Conservation (phyloP, 2,797 vertebrate species). For the Hippoglossus hippoglossus region DNA sequence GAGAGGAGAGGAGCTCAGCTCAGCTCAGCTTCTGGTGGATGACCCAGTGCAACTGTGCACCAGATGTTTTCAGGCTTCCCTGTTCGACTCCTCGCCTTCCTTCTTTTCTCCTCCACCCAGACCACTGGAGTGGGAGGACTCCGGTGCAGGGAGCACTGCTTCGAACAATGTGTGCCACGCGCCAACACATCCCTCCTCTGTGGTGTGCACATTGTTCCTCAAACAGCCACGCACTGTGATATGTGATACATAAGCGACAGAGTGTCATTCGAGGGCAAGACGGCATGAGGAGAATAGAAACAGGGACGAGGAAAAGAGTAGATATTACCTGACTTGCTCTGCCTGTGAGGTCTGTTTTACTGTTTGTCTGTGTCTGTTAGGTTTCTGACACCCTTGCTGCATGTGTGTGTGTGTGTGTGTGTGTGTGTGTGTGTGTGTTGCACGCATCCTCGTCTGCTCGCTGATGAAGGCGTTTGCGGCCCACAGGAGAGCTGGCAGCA, state of each 20-base stretch:
- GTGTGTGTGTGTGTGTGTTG: slow-evolving; percentile 37
- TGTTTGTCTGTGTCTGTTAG: slow-evolving; percentile 75
- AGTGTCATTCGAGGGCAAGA: slow-evolving; percentile 57
- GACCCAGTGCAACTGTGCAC: slow-evolving; percentile 82
- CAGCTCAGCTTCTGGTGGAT: slow-evolving; percentile 71
- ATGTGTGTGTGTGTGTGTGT: slow-evolving; percentile 31
- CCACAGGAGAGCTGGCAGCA: slow-evolving; percentile 74
- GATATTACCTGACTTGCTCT: slow-evolving; percentile 73
- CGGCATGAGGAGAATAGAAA: slow-evolving; percentile 66
- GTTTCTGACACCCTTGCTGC: slow-evolving; percentile 61
- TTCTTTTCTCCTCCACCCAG: slow-evolving; percentile 68
- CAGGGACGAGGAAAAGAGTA: slow-evolving; percentile 52
- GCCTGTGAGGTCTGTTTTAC: slow-evolving; percentile 80
- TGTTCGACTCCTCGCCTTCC: slow-evolving; percentile 59
- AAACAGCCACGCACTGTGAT: slow-evolving; percentile 43
- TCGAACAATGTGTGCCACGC: slow-evolving; percentile 68
- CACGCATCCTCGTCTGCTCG: slow-evolving; percentile 58
- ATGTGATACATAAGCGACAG: slow-evolving; percentile 50
- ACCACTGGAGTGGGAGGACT: slow-evolving; percentile 66
- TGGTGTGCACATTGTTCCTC: slow-evolving; percentile 55
- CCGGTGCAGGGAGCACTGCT: slow-evolving; percentile 50
- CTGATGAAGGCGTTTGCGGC: slow-evolving; percentile 74
- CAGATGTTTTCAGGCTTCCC: slow-evolving; percentile 83
- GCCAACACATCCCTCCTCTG: slow-evolving; percentile 64
- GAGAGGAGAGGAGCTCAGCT: slow-evolving; percentile 47